Evolutionary conservation across 2,888 invertebrate genomes (phyloP).

Genomic region (Ptilodon capucinus): DNA sequence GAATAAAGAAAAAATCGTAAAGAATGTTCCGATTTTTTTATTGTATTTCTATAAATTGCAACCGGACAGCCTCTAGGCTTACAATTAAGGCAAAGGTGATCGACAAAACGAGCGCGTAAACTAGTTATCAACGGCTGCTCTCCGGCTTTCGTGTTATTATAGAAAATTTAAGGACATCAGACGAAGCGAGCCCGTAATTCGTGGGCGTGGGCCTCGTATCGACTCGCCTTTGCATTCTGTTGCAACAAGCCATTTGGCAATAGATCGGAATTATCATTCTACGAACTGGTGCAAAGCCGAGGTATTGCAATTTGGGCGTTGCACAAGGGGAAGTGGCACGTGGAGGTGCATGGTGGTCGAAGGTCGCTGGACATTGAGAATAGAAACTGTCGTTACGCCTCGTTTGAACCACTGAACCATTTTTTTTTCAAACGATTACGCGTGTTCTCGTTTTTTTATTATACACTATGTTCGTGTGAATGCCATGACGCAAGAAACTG

Average conservation of each 20-base stretch:
- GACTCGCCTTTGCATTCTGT: conserved; percentile 69
- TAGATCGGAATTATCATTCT: conserved; percentile 78
- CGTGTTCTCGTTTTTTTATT: conserved; percentile 11
- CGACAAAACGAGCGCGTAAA: conserved; percentile 5
- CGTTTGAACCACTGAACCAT: conserved; percentile 14
- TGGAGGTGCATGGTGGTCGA: conserved; percentile 67
- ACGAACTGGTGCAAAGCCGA: conserved; percentile 77
- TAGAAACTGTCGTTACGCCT: conserved; percentile 53
- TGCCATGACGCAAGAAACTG: background rate
- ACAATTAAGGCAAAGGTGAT: conserved; percentile 12
- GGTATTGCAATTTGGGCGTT: conserved; percentile 57
- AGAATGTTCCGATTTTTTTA: background rate
- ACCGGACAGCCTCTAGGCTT: background rate
- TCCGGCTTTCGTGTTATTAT: conserved; percentile 29
- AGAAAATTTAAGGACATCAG: conserved; percentile 51
- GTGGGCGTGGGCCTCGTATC: conserved; percentile 74
- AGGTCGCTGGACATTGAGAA: conserved; percentile 63
- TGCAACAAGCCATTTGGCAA: conserved; percentile 73
- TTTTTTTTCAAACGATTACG: no score
- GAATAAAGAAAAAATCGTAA: no score
- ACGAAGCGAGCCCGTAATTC: conserved; percentile 70
- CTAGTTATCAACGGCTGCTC: conserved; percentile 13
- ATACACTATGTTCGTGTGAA: background rate
- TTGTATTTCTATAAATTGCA: background rate
- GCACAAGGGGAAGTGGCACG: conserved; percentile 66